phyloP scores from a whole-genome alignment of 2,113 vertebrate genomes.

The Ivindomyrus marchei region DNA sequence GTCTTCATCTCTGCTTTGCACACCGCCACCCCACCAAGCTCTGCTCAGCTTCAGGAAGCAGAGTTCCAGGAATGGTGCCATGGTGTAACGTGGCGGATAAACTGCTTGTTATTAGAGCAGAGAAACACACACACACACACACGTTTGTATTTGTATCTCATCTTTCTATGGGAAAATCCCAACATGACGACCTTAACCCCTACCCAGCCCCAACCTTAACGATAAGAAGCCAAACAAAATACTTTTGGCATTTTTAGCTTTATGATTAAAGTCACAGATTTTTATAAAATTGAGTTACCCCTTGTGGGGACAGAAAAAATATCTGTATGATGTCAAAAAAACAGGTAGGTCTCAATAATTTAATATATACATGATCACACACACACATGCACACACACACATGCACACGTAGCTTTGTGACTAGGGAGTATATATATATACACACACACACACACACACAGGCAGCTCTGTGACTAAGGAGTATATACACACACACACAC shows the following conservation, averaged over 20 bases:
- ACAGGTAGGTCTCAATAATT: too few species aligned
- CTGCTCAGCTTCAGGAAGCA: not conserved
- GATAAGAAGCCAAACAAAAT: not conserved
- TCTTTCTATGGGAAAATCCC: not conserved
- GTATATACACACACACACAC: too few species aligned
- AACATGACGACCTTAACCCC: not conserved
- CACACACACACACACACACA: not conserved
- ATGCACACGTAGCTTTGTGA: not conserved
- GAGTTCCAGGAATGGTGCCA: not conserved
- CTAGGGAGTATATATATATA: not conserved
- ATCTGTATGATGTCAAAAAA: too few species aligned
- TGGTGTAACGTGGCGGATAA: not conserved
- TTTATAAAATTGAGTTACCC: too few species aligned
- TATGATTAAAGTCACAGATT: not conserved
- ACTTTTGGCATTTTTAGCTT: not conserved
- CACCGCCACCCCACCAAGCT: not conserved
- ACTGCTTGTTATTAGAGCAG: not conserved
- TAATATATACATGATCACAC: too few species aligned
- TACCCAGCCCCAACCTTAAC: not conserved
- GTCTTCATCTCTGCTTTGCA: not conserved
- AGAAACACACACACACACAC: not conserved
- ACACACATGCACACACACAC: not conserved
- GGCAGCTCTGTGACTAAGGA: too few species aligned
- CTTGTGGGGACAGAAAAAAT: too few species aligned
- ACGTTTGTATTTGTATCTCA: not conserved